Evolutionary conservation across 2,113 vertebrate species (phyloP).

Genomic region (Platanista minor): DNA sequence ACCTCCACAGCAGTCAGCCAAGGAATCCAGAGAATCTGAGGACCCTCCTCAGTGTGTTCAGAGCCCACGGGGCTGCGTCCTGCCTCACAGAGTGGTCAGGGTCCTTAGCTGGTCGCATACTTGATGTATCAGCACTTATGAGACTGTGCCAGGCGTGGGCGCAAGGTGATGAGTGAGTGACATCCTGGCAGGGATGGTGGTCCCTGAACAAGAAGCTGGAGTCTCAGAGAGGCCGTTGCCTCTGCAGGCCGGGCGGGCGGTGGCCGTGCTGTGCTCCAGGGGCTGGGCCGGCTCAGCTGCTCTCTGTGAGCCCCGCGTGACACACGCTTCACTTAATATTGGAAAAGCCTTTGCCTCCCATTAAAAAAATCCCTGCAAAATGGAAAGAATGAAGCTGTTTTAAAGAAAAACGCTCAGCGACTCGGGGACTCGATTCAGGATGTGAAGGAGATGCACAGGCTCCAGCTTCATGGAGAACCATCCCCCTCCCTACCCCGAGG

Average conservation of each 20-base stretch:
- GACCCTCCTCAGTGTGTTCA: not conserved
- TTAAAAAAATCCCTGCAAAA: not conserved
- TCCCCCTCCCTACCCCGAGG: not conserved
- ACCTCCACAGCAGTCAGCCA: not conserved
- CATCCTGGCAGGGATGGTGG: not conserved
- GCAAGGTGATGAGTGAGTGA: not conserved
- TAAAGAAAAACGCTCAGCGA: not conserved
- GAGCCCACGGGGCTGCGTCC: fast-evolving
- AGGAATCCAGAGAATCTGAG: fast-evolving
- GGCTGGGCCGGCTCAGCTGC: not conserved
- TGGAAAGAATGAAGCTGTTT: not conserved
- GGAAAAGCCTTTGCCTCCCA: not conserved
- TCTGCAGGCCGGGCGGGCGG: not conserved
- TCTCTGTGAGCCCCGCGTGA: not conserved
- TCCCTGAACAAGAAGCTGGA: not conserved
- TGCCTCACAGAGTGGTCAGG: not conserved
- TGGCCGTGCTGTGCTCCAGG: not conserved
- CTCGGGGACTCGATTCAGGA: not conserved
- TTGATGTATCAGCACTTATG: fast-evolving
- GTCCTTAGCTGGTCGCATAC: not conserved
- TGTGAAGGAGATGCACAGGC: not conserved
- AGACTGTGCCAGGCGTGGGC: not conserved
- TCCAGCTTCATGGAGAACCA: fast-evolving
- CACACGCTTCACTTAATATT: not conserved
- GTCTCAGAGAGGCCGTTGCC: not conserved